These are phyloP conservation scores for Polypedilum pembai DNA, from an alignment of 1,140 invertebrate species.

Conservation along the genomic window DNA sequence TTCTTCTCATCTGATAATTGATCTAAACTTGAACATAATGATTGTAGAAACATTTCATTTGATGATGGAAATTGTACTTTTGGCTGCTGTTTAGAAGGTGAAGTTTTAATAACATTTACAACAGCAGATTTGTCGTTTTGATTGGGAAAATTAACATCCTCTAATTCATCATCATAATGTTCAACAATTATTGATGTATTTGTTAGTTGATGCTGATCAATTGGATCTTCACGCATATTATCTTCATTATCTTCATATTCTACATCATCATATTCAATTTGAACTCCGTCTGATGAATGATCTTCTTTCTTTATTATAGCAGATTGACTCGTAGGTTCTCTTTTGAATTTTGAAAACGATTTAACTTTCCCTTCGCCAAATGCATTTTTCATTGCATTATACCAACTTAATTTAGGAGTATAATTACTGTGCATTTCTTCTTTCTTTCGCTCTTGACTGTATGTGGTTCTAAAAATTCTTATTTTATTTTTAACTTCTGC, in stretches of 20 bases:
- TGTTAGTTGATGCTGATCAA: neutral
- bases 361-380: neutral
- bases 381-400: neutral
- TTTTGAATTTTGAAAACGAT: neutral
- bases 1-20: neutral
- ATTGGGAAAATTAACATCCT: neutral
- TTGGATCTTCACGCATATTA: neutral
- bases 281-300: neutral
- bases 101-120: neutral
- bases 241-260: neutral
- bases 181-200: neutral
- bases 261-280: neutral
- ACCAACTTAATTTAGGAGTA: neutral
- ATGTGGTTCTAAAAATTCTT: constrained; percentile 3
- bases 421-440: neutral
- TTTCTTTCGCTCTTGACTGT: neutral
- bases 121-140: neutral
- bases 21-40: neutral
- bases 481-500: neutral
- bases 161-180: neutral
- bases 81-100: neutral
- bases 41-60: neutral
- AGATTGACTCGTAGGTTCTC: neutral
- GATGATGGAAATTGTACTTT: neutral
- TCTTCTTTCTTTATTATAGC: neutral